Percentiles rank a stretch among this genome's conserved stretches.
These are phyloP conservation scores for Phrynocephalus vlangalii DNA, from an alignment of 2,797 vertebrate genomes.

Conservation along the genomic window DNA sequence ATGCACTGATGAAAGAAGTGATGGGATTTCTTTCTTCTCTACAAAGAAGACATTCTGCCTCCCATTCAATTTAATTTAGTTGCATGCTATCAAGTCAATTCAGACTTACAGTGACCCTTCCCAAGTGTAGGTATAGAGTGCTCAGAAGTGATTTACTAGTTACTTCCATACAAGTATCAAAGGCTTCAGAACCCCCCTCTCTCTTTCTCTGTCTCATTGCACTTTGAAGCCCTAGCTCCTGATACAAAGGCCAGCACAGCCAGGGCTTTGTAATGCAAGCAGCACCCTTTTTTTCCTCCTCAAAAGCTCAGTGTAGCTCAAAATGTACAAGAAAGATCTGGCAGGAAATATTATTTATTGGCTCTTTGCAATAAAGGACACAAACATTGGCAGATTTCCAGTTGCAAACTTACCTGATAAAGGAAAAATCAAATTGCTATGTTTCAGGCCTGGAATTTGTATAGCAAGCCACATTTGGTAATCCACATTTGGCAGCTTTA, in stretches of 20 bases:
- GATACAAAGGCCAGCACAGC: background rate
- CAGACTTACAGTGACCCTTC: no score
- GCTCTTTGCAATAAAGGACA: background rate
- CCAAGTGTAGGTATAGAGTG: no score
- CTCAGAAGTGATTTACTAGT: no score
- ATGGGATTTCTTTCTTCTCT: background rate
- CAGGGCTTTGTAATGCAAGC: background rate
- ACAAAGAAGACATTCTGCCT: background rate
- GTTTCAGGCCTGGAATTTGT: background rate
- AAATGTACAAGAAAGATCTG: background rate
- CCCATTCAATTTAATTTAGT: no score
- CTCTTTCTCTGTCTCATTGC: background rate
- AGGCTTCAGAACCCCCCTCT: background rate
- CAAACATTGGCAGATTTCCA: background rate
- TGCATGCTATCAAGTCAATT: no score
- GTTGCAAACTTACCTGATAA: background rate
- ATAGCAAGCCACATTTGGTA: background rate
- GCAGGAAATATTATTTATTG: background rate
- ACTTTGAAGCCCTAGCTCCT: background rate
- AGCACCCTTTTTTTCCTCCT: background rate
- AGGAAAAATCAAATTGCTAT: constrained; percentile 6
- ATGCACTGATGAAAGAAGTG: background rate
- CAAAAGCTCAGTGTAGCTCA: background rate
- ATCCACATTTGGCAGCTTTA: background rate
- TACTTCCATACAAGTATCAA: background rate